A percentile compares a stretch with the other conserved stretches of the same genome.
Conservation (phyloP, 2,113 vertebrate species). For the Lynx canadensis region DNA sequence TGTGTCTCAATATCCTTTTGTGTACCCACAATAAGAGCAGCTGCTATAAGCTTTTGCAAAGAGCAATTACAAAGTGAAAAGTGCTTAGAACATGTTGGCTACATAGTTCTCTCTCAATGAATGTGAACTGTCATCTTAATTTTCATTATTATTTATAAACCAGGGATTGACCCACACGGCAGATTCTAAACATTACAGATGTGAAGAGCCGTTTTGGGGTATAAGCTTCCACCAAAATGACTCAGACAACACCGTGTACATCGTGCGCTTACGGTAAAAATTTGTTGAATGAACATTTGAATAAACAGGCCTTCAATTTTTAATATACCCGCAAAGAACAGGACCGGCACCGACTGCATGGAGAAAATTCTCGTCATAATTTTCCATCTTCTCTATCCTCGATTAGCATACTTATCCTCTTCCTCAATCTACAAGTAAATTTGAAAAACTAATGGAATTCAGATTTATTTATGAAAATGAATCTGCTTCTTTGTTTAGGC, state of each 20-base stretch:
- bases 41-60: neutral
- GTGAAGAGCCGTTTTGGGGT: neutral
- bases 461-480: slow-evolving; percentile 80
- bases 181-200: neutral
- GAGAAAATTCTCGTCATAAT: slow-evolving; percentile 57
- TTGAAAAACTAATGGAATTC: slow-evolving; percentile 76
- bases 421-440: slow-evolving; percentile 75
- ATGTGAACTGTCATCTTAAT: neutral
- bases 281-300: slow-evolving; percentile 39
- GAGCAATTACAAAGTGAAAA: neutral
- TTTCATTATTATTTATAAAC: neutral
- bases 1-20: neutral
- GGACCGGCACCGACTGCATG: neutral
- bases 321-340: slow-evolving; percentile 60
- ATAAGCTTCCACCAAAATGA: neutral
- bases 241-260: neutral
- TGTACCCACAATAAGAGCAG: neutral
- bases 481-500: slow-evolving; percentile 65
- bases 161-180: neutral
- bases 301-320: slow-evolving; percentile 51
- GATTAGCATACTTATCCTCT: slow-evolving; percentile 72
- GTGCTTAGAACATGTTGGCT: neutral
- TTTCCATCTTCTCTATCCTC: slow-evolving; percentile 69
- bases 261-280: neutral
- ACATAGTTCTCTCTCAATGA: neutral